Conservation (phyloP, 1,140 invertebrate species). For the Antheraea pernyi region DNA sequence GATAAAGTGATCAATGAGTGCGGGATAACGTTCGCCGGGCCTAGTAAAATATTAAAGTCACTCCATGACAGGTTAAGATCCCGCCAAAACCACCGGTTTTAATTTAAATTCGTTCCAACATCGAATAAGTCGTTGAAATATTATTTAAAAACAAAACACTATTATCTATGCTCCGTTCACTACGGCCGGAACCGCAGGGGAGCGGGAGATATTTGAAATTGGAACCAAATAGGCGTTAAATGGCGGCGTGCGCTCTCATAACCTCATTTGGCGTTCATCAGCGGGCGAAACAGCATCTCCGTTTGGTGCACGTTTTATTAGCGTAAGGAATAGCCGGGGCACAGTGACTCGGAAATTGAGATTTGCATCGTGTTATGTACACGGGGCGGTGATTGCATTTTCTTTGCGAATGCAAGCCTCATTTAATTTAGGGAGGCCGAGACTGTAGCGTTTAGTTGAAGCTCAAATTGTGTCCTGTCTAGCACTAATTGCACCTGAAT, state of each 20-base stretch:
- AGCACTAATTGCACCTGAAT: constrained; percentile 20
- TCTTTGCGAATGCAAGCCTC: constrained; percentile 71
- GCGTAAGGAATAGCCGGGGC: constrained; percentile 75
- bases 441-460: constrained; percentile 44
- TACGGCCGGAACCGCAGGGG: constrained; percentile 62
- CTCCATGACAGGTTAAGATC: no score
- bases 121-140: neutral
- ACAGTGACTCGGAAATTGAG: constrained; percentile 72
- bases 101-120: neutral
- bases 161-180: constrained; percentile 66
- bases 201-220: constrained; percentile 75
- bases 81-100: neutral
- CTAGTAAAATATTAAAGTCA: no score
- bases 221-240: constrained; percentile 79
- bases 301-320: constrained; percentile 77
- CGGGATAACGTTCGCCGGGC: no score
- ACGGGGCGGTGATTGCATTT: constrained; percentile 73
- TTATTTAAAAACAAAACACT: constrained; percentile 53
- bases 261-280: constrained; percentile 77
- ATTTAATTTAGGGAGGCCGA: constrained; percentile 66
- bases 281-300: constrained; percentile 72
- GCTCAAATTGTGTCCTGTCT: constrained; percentile 47
- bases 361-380: constrained; percentile 69
- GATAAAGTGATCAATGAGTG: no score
- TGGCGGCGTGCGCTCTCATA: constrained; percentile 76